These are phyloP conservation scores for Apteryx owenii DNA, from an alignment of 2,113 vertebrate species.

Conservation along the genomic window DNA sequence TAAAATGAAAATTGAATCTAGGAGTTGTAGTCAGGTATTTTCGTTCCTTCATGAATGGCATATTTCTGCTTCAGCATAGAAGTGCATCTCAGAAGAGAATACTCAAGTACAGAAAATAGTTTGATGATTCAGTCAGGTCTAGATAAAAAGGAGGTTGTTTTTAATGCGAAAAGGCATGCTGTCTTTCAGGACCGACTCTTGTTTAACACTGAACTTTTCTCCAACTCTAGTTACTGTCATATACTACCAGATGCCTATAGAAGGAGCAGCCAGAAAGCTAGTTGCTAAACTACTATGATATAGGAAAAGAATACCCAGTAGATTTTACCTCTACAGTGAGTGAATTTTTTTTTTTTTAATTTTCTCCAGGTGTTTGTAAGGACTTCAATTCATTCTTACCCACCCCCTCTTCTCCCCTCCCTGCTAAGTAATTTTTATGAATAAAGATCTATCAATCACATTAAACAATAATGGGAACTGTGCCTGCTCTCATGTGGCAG, in stretches of 20 bases:
- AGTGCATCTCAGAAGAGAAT: neutral
- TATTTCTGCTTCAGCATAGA: neutral
- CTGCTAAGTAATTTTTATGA: neutral
- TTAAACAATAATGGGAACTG: neutral
- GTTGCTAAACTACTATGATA: neutral
- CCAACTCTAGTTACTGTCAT: neutral
- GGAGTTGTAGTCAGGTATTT: neutral
- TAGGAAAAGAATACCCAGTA: neutral
- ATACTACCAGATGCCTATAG: neutral
- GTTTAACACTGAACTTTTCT: neutral
- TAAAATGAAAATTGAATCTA: neutral
- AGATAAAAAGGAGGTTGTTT: neutral
- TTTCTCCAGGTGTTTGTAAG: neutral
- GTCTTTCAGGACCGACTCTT: neutral
- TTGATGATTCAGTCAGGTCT: neutral
- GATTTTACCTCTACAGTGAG: neutral
- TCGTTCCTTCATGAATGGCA: accelerated
- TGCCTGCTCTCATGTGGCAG: neutral
- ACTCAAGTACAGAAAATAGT: neutral
- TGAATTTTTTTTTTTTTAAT: neutral
- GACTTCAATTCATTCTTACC: neutral
- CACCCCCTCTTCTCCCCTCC: accelerated
- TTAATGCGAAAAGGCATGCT: neutral
- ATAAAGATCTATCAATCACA: neutral
- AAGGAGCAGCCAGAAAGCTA: neutral